phyloP scores from a whole-genome alignment of 2,888 invertebrate species.

The Philonicus albiceps region DNA sequence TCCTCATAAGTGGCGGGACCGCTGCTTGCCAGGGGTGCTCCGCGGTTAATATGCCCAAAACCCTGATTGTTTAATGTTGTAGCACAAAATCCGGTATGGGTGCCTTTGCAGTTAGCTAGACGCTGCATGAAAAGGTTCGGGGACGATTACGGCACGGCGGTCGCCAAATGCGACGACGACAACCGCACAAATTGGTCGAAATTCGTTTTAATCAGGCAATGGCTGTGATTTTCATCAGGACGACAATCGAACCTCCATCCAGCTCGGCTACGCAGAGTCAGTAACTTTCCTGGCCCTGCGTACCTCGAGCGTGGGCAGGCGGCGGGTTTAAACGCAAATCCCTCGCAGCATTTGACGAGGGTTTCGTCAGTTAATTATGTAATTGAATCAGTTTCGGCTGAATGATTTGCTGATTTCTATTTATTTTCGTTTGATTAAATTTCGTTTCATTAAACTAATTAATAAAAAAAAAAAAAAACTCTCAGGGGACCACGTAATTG shows the following conservation, averaged over 20 bases:
- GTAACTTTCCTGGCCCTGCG: not conserved
- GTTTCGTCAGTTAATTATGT: slow-evolving; percentile 49
- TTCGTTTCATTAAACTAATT: slow-evolving; percentile 48
- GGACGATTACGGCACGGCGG: not conserved
- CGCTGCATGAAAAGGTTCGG: not conserved
- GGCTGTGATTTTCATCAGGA: slow-evolving; percentile 42
- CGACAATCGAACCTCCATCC: not conserved
- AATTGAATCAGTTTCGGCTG: slow-evolving; percentile 48
- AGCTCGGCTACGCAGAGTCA: not conserved
- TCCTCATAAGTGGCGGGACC: slow-evolving; percentile 28
- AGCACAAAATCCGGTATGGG: not conserved
- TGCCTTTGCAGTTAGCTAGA: not conserved
- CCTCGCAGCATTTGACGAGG: slow-evolving; percentile 39
- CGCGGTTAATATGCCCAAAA: not conserved
- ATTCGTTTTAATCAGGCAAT: slow-evolving; percentile 47
- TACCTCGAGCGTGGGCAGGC: slow-evolving; percentile 1
- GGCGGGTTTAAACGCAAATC: slow-evolving; percentile 37
- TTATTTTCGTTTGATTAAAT: slow-evolving; percentile 49
- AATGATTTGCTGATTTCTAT: slow-evolving; percentile 50
- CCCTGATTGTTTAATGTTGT: not conserved
- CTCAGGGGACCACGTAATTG: not conserved
- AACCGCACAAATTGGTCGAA: slow-evolving; percentile 46
- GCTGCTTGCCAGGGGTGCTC: not conserved
- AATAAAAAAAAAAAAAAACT: slow-evolving; percentile 39
- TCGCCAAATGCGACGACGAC: slow-evolving; percentile 43